Percentiles rank a stretch among this genome's conserved stretches.
These are phyloP conservation scores for Allacma fusca DNA, from an alignment of 2,888 invertebrate genomes.

Conservation along the genomic window DNA sequence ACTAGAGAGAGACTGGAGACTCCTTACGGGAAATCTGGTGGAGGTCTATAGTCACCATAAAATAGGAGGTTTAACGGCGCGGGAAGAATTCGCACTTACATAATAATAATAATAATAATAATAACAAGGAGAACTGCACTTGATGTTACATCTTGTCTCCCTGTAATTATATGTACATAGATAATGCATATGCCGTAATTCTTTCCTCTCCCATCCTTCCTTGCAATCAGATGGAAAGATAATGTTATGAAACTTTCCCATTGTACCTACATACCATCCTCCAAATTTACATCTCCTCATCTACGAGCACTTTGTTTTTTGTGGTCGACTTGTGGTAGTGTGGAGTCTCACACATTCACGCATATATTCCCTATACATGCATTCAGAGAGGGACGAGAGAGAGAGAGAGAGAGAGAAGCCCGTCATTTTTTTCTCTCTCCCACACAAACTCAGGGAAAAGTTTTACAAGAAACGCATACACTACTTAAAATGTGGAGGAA, in stretches of 20 bases:
- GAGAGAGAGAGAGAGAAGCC: background rate
- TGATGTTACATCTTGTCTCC: too few relatives aligned
- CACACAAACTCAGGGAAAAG: background rate
- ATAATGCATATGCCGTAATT: too few relatives aligned
- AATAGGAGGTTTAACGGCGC: too few relatives aligned
- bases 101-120: too few relatives aligned
- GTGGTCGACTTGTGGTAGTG: background rate
- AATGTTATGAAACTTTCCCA: constrained; percentile 18
- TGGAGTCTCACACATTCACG: background rate
- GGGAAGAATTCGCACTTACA: too few relatives aligned
- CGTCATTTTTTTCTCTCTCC: too few relatives aligned
- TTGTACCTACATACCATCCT: background rate
- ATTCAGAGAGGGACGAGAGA: background rate
- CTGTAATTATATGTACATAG: too few relatives aligned
- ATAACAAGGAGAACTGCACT: too few relatives aligned
- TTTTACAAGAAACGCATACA: background rate
- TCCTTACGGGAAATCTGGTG: too few relatives aligned
- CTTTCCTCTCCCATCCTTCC: too few relatives aligned
- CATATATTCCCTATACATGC: too few relatives aligned
- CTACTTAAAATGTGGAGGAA: background rate
- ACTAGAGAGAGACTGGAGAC: background rate
- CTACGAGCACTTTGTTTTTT: background rate
- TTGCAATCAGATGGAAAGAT: constrained; percentile 4
- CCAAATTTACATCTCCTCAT: background rate
- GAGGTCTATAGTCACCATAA: too few relatives aligned